Percentiles rank a stretch among this genome's conserved stretches.
These are phyloP conservation scores for Heliconius charithonia DNA, from an alignment of 2,888 invertebrate genomes.

Conservation along the genomic window DNA sequence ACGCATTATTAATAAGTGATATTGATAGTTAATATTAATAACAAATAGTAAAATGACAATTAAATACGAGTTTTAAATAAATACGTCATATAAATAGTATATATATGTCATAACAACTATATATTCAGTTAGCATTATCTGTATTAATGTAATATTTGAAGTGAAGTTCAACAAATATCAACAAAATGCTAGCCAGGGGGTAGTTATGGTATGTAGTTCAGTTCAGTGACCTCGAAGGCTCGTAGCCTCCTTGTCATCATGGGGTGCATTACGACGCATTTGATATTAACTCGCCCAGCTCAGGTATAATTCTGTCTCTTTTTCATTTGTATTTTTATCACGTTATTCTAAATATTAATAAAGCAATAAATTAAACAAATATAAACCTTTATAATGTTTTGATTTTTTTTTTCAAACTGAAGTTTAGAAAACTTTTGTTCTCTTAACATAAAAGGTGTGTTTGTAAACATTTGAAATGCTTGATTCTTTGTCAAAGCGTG, in stretches of 20 bases:
- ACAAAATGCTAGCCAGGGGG: slow-evolving; percentile 34
- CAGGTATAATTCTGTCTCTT: slow-evolving; percentile 59
- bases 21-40: neutral
- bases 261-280: slow-evolving; percentile 72
- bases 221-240: slow-evolving; percentile 76
- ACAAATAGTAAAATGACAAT: neutral
- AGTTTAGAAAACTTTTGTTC: slow-evolving; percentile 42
- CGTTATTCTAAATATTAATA: neutral
- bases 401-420: slow-evolving; percentile 53
- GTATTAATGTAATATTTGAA: neutral
- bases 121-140: neutral
- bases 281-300: slow-evolving; percentile 40
- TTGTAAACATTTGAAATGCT: slow-evolving; percentile 64
- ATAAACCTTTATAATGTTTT: neutral
- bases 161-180: neutral
- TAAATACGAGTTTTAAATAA: neutral
- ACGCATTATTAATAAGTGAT: neutral
- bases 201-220: slow-evolving; percentile 46
- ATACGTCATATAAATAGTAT: neutral
- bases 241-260: slow-evolving; percentile 75
- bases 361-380: neutral
- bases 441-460: slow-evolving; percentile 55
- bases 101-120: neutral
- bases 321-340: slow-evolving; percentile 18
- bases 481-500: slow-evolving; percentile 65